Percentiles rank a stretch among this genome's conserved stretches.
phyloP scores from a whole-genome alignment of 2,797 vertebrate species.

The Etheostoma perlongum region DNA sequence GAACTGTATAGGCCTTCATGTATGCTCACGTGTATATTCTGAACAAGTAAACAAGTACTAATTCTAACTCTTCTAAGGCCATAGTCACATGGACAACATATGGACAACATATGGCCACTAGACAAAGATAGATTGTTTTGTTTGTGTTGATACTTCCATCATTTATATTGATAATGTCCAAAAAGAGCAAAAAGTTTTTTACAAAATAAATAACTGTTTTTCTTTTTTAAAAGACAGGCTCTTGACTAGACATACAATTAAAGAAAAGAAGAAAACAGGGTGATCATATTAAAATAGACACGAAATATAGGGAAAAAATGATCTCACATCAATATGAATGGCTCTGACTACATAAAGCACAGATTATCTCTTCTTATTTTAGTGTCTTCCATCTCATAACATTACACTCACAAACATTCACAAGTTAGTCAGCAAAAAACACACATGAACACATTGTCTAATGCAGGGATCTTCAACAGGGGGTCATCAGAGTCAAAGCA shows the following conservation, averaged over 20 bases:
- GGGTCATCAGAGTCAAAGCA: too few species aligned
- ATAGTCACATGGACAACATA: rapidly evolving
- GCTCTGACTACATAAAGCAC: neutral
- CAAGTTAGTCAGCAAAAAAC: slow-evolving; percentile 2
- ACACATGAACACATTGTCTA: neutral
- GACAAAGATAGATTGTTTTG: slow-evolving; percentile 15
- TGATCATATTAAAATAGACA: neutral
- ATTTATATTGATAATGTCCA: too few species aligned
- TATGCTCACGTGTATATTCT: too few species aligned
- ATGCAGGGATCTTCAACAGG: too few species aligned
- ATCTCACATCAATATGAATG: neutral
- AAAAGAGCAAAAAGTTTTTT: neutral
- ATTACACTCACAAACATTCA: neutral
- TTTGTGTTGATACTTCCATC: too few species aligned
- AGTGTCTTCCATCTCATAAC: neutral
- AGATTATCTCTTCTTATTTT: neutral
- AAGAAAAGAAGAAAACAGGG: neutral
- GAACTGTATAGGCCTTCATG: too few species aligned
- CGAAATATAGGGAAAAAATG: neutral
- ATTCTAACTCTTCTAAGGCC: neutral
- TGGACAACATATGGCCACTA: slow-evolving; percentile 20
- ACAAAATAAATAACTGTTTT: neutral
- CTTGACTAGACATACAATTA: neutral
- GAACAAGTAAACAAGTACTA: too few species aligned
- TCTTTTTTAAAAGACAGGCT: neutral